These are phyloP conservation scores for Percopsis omiscomaycus DNA, from an alignment of 2,797 vertebrate species.

Conservation along the genomic window DNA sequence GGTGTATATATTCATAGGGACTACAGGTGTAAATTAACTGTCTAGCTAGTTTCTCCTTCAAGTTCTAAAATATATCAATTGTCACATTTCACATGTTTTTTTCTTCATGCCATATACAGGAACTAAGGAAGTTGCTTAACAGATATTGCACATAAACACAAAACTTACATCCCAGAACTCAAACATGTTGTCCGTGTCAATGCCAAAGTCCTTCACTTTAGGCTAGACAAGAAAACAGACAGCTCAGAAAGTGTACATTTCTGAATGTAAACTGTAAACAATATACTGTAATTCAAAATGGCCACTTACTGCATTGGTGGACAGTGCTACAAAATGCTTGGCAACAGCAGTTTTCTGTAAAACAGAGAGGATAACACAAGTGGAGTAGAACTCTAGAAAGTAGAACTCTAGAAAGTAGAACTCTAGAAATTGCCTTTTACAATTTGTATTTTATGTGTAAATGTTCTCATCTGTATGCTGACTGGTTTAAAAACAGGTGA, in stretches of 20 bases:
- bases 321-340: conserved; percentile 96
- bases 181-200: conserved; percentile 94
- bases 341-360: conserved; percentile 85
- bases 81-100: too few relatives aligned
- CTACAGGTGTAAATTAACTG: too few relatives aligned
- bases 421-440: too few relatives aligned
- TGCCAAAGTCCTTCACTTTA: conserved; percentile 95
- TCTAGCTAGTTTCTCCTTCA: too few relatives aligned
- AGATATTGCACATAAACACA: background rate
- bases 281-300: conserved; percentile 1
- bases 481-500: too few relatives aligned
- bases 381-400: background rate
- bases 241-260: background rate
- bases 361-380: conserved; percentile 22
- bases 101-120: too few relatives aligned
- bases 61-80: too few relatives aligned
- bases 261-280: too few relatives aligned
- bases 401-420: background rate
- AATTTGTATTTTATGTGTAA: too few relatives aligned
- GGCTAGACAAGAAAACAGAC: conserved; percentile 68
- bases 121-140: background rate
- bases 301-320: conserved; percentile 89
- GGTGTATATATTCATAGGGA: too few relatives aligned
- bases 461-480: too few relatives aligned
- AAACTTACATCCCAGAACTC: conserved; percentile 98